Evolutionary conservation across 1,140 invertebrate genomes (phyloP), one percentile per base, ranked within the genome.

Genomic region (Theocolax elegans): DNA sequence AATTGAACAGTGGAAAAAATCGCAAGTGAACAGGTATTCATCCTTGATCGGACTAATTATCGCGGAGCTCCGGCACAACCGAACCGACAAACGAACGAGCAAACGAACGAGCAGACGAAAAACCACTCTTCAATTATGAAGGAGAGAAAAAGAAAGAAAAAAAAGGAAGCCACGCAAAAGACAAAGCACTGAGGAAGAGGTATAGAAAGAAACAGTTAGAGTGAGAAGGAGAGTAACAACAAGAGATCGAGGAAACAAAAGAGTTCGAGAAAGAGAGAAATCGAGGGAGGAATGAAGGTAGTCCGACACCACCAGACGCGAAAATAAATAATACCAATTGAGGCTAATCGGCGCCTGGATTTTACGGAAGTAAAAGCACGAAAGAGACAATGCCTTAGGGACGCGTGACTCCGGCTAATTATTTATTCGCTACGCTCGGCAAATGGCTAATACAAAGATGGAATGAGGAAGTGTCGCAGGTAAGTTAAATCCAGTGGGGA

Each of bases 11-110:
- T 7, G 48, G 17, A 25, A 35, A 38, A 35, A 31, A 56, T 29
- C 27, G 17, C 53, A 35, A 21, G 48, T 51, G 48, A 51, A 51
- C 12, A 25, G 48, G 3, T n/a, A 46, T 60, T 60, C 21, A 44
- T 46, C 23, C 40, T 42, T 9, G 25, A 62, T 62, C 40, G 42
- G 8, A 29, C 59, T 62, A 62, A 62, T 62, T 62, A 46, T 46
- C 56, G 38, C 38, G 0, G 40, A 10, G 40, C 17, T 7, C 48
- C 6, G 4, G n/a, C n/a, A n/a, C n/a, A n/a, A n/a, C n/a, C n/a
- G n/a, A n/a, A n/a, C n/a, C n/a, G n/a, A n/a, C 19, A 19, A 25
- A 51, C 48, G 21, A 51, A 51, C 48, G 19, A 25, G 21, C 42
- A 46, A 15, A n/a, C n/a, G n/a, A 46, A 19, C 31, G 31, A 35